Evolutionary conservation across 2,113 vertebrate species (phyloP).

Genomic region (Penelope pileata): DNA sequence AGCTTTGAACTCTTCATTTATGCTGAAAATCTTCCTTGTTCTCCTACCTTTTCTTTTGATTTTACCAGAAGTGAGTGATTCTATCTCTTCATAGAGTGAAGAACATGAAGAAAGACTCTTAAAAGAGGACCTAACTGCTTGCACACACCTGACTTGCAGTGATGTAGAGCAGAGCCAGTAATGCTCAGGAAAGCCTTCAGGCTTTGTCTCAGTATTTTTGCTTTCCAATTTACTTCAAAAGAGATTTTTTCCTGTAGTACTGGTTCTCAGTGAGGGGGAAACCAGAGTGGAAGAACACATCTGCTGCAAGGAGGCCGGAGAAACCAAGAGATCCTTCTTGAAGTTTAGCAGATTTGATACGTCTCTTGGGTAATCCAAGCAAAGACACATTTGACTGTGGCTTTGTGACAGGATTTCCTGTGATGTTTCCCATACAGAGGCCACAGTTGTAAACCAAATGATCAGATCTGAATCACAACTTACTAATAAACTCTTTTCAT

Average conservation of each 20-base stretch:
- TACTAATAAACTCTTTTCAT: not conserved
- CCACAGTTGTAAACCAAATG: not conserved
- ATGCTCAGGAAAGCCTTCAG: not conserved
- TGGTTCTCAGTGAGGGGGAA: not conserved
- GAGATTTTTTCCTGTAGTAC: not conserved
- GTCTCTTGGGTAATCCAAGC: not conserved
- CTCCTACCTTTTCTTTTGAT: not conserved
- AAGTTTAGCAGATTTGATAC: not conserved
- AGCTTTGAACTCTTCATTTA: not conserved
- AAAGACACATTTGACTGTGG: not conserved
- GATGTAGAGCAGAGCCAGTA: not conserved
- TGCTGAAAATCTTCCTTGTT: not conserved
- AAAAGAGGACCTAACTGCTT: not conserved
- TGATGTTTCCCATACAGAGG: not conserved
- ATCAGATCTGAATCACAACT: not conserved
- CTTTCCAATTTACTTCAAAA: not conserved
- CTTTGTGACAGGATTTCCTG: not conserved
- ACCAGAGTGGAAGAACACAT: not conserved
- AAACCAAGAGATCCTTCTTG: not conserved
- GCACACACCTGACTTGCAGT: rapidly evolving
- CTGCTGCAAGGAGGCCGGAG: not conserved
- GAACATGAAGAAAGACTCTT: not conserved
- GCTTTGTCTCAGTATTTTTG: not conserved
- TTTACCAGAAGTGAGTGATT: not conserved
- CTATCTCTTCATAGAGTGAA: not conserved